Evolutionary conservation across 2,888 invertebrate species (phyloP), one percentile per base, ranked within the genome.

Genomic region (Cerastis rubricosa): DNA sequence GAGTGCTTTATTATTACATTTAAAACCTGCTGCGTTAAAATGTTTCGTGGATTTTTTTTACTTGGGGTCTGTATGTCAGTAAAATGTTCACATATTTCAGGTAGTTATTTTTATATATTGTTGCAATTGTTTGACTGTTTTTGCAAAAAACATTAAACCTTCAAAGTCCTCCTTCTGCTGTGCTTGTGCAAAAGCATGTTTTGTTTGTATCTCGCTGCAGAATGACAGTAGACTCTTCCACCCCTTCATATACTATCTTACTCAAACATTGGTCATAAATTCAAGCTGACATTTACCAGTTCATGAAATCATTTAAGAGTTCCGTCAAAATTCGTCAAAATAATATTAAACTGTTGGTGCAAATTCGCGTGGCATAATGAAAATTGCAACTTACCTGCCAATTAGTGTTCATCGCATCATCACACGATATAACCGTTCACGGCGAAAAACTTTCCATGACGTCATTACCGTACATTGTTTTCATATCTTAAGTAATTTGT

Each of bases 1-100:
- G 94, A 94, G 94, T 94, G 94, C 91, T 93, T 94, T 94, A 93
- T 94, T 94, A 95, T 94, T 94, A 92, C 92, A 90, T 93, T 92
- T 93, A 90, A 77, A 93, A 92, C 89, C 88, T 89, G 85, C 89
- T 88, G 83, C 85, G 89, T 89, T 92, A 89, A 91, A 92, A 92
- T 91, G 89, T 91, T 91, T 92, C 92, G 92, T 89, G 88, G 85
- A 83, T 51, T 61, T 14, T 86, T 85, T 88, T 85, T 84, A 72
- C 72, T 78, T 51, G 22, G 51, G 12, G 70, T 66, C 25, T 65
- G 43, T 40, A 47, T 69, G 71, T 63, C 65, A 51, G 57, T 76
- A 76, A 51, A 65, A 59, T 7, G 25, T 35, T 14, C 29, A 54
- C 35, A n/a, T 54, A 14, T 14, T 35, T 19, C 64, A 66, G 14